Base-by-base conservation (phyloP, 1,140 invertebrate species). In the Megalonaias nervosa region DNA sequence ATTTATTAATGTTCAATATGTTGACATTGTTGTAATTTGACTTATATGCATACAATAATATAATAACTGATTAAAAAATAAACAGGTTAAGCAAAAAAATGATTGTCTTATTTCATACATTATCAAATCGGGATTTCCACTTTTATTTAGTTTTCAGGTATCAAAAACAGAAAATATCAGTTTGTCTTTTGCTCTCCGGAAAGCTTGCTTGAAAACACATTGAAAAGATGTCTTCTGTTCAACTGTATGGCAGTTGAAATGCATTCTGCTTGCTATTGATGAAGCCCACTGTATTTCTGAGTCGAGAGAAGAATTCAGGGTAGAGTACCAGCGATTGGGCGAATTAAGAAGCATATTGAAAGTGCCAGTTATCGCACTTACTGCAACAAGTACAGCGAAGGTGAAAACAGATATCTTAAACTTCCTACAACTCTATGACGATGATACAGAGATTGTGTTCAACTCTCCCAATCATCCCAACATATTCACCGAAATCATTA, bases 151-250 rank as follows among this genome's bases (percentile, higher is more conserved):
- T 61, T 72, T 58, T 6, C 61, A 62, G 71, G 71, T 62, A 67
- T 74, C 6, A 19, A n/a, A 16, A 1, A 16, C 13, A 61, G 71
- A 66, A 23, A 66, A 9, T 74, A 74, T 48, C n/a, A n/a, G 0
- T 74, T 66, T n/a, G 59, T 72, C 17, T 72, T 74, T 67, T 31
- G 26, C 1, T 78, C 77, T 23, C 71, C 67, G n/a, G 77, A 79
- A 62, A 26, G 68, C 71, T 13, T 62, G 59, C 6, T 38, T 78
- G 3, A 78, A 79, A 57, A 15, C 59, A n/a, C 55, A 56, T 26
- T 78, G 71, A 71, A 66, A 67, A 16, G n/a, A n/a, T 55, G 23
- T 78, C 2, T 78, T 74, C 26, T 26, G 65, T 60, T 66, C 21
- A 23, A 61, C 64, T 13, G 38, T 79, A 2, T 79, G 67, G 67